Evolutionary conservation across 2,113 vertebrate genomes (phyloP).

Genomic region (Pomatorhinus ruficollis): DNA sequence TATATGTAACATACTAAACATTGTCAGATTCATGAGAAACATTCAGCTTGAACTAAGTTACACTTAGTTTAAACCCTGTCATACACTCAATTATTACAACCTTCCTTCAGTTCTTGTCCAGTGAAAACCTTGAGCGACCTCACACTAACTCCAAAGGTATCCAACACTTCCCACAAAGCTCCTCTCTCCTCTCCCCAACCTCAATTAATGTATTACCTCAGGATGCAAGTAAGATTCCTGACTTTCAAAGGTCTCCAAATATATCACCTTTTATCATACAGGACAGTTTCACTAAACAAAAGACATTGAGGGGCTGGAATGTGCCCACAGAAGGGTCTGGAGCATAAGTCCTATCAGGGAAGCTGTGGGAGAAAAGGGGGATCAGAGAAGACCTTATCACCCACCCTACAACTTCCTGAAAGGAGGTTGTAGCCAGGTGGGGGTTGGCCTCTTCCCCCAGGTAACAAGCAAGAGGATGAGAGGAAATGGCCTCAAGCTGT

Average conservation of each 20-base stretch:
- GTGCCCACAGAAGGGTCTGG: background rate
- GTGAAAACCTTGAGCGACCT: background rate
- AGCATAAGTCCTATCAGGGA: background rate
- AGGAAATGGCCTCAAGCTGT: background rate
- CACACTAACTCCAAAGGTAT: background rate
- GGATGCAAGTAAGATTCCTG: background rate
- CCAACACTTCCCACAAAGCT: background rate
- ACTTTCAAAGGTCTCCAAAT: background rate
- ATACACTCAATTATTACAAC: background rate
- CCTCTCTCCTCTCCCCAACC: background rate
- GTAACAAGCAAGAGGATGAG: background rate
- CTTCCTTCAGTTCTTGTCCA: background rate
- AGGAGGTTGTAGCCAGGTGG: background rate
- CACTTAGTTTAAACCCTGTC: background rate
- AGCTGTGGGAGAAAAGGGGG: background rate
- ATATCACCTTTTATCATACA: background rate
- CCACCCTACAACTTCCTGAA: background rate
- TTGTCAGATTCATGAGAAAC: background rate
- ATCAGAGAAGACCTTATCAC: background rate
- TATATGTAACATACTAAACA: background rate
- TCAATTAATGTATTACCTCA: background rate
- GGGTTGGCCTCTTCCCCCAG: fast-evolving
- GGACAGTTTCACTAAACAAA: background rate
- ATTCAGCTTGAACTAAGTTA: background rate
- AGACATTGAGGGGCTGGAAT: background rate